phyloP scores from a whole-genome alignment of 2,113 vertebrate genomes.

The Erythrocercus mccallii region DNA sequence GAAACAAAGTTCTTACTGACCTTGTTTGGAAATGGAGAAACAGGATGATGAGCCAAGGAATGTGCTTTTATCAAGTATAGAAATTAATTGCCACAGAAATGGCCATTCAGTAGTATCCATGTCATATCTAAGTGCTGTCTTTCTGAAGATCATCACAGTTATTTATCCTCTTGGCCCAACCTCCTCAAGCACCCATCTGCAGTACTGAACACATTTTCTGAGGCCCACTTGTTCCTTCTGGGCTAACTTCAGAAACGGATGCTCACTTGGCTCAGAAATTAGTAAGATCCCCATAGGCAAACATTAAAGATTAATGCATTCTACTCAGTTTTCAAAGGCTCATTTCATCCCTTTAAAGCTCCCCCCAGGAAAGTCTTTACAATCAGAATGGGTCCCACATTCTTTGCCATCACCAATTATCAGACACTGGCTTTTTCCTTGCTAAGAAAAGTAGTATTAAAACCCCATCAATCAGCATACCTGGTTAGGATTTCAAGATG shows the following conservation, averaged over 20 bases:
- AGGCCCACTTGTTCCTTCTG: neutral
- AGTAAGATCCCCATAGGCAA: neutral
- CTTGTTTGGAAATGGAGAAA: neutral
- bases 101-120: neutral
- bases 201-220: neutral
- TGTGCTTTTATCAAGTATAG: neutral
- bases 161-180: neutral
- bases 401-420: neutral
- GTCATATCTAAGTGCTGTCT: neutral
- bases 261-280: neutral
- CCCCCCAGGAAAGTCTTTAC: neutral
- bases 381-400: neutral
- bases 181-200: neutral
- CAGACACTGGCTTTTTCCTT: neutral
- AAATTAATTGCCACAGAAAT: neutral
- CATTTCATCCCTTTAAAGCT: neutral
- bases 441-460: neutral
- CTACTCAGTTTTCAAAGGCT: neutral
- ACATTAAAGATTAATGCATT: neutral
- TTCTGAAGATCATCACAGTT: neutral
- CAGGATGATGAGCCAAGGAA: neutral
- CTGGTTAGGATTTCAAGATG: neutral
- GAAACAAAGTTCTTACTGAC: neutral
- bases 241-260: neutral
- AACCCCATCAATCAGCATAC: neutral